Evolutionary conservation across 2,113 vertebrate genomes (phyloP), one percentile per base, ranked within the genome.

Genomic region (Motacilla tschutschensis): DNA sequence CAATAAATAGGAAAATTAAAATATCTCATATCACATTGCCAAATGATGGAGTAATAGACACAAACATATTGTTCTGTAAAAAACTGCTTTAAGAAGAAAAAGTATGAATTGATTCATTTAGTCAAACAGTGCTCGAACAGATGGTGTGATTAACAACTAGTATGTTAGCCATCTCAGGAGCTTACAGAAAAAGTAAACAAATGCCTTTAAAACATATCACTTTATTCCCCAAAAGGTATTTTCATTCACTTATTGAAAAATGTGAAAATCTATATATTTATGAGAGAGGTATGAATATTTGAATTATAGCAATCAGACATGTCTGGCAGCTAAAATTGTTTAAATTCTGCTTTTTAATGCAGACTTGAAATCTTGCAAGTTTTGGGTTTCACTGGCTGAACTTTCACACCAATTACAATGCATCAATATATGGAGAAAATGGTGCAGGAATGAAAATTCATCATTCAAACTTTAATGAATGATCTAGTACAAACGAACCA

Each of bases 121-220:
- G 93, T 95, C 85, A 95, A 97, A 93, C 92, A 91, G 90, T 92
- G 93, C 92, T 95, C 40, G 94, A 97, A 95, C 97, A 97, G 97
- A 97, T 97, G 97, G 97, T 95, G 95, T 94, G 96, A 97, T 97
- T 97, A 97, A 96, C 97, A 97, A 97, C 97, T 96, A 97, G 93
- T 91, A 93, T 96, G 97, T 96, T 97, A 97, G 97, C 96, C 97
- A 96, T 97, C 97, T 96, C 96, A 96, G 96, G 97, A 97, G 96
- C 96, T 96, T 96, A 83, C 91, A 94, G 85, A 92, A 94, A 89
- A 96, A 96, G 95, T 97, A 97, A 97, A 97, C 96, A 97, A 97
- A 97, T 96, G 95, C 90, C 89, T 93, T 94, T 78, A 91, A 96
- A 96, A 94, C 69, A 89, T 93, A 96, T 94, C 93, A 96, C 94